Evolutionary conservation across 2,113 vertebrate genomes (phyloP), one percentile per base, ranked within the genome.

Genomic region (Plotosus lineatus): DNA sequence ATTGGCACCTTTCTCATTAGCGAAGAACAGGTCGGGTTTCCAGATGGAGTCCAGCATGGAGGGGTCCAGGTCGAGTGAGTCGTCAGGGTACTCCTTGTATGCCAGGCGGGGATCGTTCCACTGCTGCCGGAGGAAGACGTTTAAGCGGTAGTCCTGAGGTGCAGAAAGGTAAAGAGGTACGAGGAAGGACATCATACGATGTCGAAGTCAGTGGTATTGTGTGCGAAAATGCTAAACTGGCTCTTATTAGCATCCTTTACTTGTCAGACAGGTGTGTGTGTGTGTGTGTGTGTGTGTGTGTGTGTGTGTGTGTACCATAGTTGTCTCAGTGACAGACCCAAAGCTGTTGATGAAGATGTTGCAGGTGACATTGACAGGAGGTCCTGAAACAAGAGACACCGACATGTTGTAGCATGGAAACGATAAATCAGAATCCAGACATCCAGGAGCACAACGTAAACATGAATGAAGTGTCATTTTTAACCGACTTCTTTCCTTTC

Each of bases 281-380:
- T 56, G 36, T 40, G 66, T 65, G 44, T 55, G 79, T 51, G 26
- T 48, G 44, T 71, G 63, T 71, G 36, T 51, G 61, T 63, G 58
- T 58, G 55, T 33, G 50, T 44, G 69, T 75, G 69, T 56, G 28
- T 72, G 3, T 84, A 98, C 97, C 97, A 98, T 97, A 8, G 96
- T 97, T 17, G 96, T 98, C 90, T 98, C 95, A 0, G 96, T 98
- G 92, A 98, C 94, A 0, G 97, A 98, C 74, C 96, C 94, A 0
- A 98, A 97, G 89, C 95, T 98, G 91, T 98, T 98, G 91, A 98
- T 98, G 92, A 98, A 98, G 93, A 98, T 97, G 92, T 97, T 98
- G 90, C 97, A 98, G 1, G 97, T 98, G 89, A 99, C 97, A 3
- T 99, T 99, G 88, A 98, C 95, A 0, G 97, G 96, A 1, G 95